phyloP scores from a whole-genome alignment of 2,888 invertebrate genomes.

The Strigamia transsilvanica region DNA sequence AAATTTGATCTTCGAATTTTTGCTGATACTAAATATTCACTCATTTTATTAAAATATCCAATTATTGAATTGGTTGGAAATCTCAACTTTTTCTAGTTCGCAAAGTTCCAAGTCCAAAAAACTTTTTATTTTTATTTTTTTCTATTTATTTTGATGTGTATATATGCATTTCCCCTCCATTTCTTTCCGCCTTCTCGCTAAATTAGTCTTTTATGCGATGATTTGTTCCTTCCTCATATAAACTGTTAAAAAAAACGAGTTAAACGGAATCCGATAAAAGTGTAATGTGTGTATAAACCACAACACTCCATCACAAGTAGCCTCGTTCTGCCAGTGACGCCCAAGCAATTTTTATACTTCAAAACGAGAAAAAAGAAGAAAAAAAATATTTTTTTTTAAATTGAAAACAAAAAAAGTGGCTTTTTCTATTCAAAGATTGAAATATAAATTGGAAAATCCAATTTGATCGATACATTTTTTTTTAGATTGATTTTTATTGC shows the following conservation, averaged over 20 bases:
- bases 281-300: constrained; percentile 31
- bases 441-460: too few relatives aligned
- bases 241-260: constrained; percentile 34
- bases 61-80: background rate
- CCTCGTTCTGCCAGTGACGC: constrained; percentile 33
- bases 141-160: background rate
- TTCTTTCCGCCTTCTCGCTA: background rate
- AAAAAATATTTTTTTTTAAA: background rate
- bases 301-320: constrained; percentile 33
- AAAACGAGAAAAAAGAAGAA: background rate
- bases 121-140: background rate
- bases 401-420: background rate
- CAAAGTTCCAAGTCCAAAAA: background rate
- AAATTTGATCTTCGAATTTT: background rate
- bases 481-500: too few relatives aligned
- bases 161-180: background rate
- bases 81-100: background rate
- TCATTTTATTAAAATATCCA: background rate
- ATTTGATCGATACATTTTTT: too few relatives aligned
- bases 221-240: constrained; percentile 10
- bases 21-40: background rate
- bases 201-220: background rate
- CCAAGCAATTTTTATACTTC: constrained; percentile 1
- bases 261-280: constrained; percentile 31
- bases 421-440: too few relatives aligned